Percentiles rank a stretch among this genome's conserved stretches.
These are phyloP conservation scores for Listronotus bonariensis DNA, from an alignment of 1,140 invertebrate species.

Conservation along the genomic window DNA sequence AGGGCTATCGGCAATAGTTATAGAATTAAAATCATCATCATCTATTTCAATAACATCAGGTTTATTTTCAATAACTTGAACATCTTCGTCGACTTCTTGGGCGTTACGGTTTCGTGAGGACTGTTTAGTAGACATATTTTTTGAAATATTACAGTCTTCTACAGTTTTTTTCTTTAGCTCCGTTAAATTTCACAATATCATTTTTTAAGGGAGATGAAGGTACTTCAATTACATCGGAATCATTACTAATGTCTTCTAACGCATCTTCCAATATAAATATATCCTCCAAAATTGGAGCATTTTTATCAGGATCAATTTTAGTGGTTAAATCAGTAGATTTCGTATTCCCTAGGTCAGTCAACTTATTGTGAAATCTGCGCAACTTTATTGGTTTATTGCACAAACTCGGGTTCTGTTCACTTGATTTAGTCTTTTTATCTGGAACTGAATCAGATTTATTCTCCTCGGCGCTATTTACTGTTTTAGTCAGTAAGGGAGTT, in stretches of 20 bases:
- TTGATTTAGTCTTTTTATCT: no score
- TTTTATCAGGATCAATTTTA: no score
- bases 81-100: not conserved
- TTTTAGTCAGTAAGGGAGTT: no score
- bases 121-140: not conserved
- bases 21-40: not conserved
- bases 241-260: not conserved
- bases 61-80: not conserved
- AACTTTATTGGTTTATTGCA: no score
- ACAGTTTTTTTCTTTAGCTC: no score
- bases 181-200: not conserved
- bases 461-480: no score
- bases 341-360: no score
- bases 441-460: no score
- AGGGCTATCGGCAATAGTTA: no score
- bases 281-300: not conserved
- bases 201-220: not conserved
- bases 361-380: no score
- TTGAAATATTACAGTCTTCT: not conserved
- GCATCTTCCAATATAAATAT: constrained; percentile 7
- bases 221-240: not conserved
- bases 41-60: constrained; percentile 2
- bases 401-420: no score
- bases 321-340: no score
- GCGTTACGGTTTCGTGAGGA: not conserved